Evolutionary conservation across 2,888 invertebrate species (phyloP).

Genomic region (Pristionchus fissidentatus): DNA sequence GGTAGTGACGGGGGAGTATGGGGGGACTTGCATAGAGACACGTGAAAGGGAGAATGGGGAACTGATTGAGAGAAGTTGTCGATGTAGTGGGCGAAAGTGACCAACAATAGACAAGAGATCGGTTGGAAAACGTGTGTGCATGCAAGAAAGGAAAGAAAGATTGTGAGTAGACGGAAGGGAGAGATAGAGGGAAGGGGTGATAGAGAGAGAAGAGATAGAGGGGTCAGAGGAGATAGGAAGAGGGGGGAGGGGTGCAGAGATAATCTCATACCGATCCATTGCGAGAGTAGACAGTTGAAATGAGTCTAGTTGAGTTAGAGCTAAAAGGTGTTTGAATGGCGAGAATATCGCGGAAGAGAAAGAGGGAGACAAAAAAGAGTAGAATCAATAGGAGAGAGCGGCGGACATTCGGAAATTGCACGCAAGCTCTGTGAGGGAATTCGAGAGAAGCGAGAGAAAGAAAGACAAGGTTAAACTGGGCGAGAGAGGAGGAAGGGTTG

Average conservation of each 20-base stretch:
- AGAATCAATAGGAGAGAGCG: constrained; percentile 28
- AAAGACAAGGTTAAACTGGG: constrained; percentile 28
- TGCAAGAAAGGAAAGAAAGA: neutral
- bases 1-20: no score
- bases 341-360: neutral
- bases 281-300: neutral
- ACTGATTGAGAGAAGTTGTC: neutral
- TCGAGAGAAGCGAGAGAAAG: constrained; percentile 31
- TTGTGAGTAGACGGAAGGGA: constrained; percentile 1
- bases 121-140: neutral
- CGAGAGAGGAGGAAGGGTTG: neutral
- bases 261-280: constrained; percentile 33
- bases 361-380: constrained; percentile 15
- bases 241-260: neutral
- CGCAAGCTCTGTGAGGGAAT: constrained; percentile 24
- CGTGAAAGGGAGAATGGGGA: neutral
- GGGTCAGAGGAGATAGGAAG: neutral
- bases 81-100: neutral
- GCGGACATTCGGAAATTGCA: constrained; percentile 28
- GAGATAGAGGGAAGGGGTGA: neutral
- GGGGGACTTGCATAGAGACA: no score
- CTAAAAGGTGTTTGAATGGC: neutral
- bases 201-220: neutral
- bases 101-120: neutral
- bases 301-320: constrained; percentile 17